These are phyloP conservation scores for Ramphastos sulfuratus DNA, from an alignment of 2,113 vertebrate species.

Conservation along the genomic window DNA sequence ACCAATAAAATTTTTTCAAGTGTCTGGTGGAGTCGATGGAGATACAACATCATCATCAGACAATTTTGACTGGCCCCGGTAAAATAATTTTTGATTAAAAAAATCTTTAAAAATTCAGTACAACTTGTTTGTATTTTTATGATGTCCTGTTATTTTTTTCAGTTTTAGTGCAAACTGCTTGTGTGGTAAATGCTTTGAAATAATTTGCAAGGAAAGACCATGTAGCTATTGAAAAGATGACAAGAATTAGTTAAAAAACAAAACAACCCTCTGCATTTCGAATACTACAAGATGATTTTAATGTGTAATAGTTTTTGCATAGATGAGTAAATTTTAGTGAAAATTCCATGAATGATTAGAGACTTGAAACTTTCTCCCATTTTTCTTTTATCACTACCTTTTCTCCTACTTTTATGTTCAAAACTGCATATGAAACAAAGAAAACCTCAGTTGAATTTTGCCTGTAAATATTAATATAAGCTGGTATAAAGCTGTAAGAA, in stretches of 20 bases:
- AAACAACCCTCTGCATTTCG: not conserved
- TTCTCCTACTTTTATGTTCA: not conserved
- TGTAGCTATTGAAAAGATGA: not conserved
- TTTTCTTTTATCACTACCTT: not conserved
- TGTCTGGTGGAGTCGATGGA: constrained; percentile 88
- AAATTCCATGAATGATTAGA: not conserved
- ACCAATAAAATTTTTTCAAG: constrained; percentile 84
- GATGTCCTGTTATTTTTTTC: not conserved
- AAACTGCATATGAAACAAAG: not conserved
- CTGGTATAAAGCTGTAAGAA: not conserved
- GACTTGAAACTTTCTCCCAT: not conserved
- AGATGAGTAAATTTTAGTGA: not conserved
- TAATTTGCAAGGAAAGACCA: not conserved
- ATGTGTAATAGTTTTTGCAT: not conserved
- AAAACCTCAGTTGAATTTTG: not conserved
- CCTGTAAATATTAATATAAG: not conserved
- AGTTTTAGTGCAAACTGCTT: not conserved
- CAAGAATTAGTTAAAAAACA: not conserved
- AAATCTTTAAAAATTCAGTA: not conserved
- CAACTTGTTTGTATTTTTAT: not conserved
- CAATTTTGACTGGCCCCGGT: constrained; percentile 97
- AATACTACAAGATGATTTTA: not conserved
- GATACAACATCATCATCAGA: constrained; percentile 89
- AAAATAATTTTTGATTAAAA: not conserved
- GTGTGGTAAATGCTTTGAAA: not conserved